Percentiles rank a stretch among this genome's conserved stretches.
These are phyloP conservation scores for Lophius americanus DNA, from an alignment of 2,797 vertebrate genomes.

Conservation along the genomic window DNA sequence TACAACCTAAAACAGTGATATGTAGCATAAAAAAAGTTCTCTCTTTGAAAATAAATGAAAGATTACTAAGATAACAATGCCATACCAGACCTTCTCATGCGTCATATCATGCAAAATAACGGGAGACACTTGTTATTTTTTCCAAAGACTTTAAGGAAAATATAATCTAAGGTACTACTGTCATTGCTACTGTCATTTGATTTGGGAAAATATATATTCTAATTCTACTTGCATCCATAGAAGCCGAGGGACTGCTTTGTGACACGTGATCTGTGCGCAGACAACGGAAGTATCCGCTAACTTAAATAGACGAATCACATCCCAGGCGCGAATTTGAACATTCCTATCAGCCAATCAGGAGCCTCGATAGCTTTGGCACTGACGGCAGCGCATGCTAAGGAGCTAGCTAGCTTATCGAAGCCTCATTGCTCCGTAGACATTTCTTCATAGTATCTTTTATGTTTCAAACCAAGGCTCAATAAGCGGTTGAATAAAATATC, in stretches of 20 bases:
- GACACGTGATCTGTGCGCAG: constrained; percentile 41
- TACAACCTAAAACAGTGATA: too few relatives aligned
- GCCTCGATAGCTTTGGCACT: neutral
- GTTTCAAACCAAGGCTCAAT: neutral
- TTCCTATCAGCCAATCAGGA: constrained; percentile 75
- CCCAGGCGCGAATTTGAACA: constrained; percentile 59
- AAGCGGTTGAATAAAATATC: rapidly evolving
- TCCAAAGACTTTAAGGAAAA: too few relatives aligned
- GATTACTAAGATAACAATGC: too few relatives aligned
- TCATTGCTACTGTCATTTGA: too few relatives aligned
- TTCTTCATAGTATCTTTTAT: neutral
- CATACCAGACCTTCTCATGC: too few relatives aligned
- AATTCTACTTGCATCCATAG: too few relatives aligned
- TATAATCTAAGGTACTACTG: too few relatives aligned
- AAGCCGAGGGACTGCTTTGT: rapidly evolving
- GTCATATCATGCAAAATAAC: too few relatives aligned
- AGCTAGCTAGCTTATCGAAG: constrained; percentile 19
- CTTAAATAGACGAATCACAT: constrained; percentile 59
- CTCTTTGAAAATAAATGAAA: too few relatives aligned
- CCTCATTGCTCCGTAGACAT: constrained; percentile 18
- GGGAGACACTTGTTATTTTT: too few relatives aligned
- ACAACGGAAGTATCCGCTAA: constrained; percentile 36
- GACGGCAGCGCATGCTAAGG: neutral
- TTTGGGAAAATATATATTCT: too few relatives aligned
- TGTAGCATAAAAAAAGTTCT: too few relatives aligned